These are phyloP conservation scores for Morus bassanus DNA, from an alignment of 2,797 vertebrate genomes.

Conservation along the genomic window DNA sequence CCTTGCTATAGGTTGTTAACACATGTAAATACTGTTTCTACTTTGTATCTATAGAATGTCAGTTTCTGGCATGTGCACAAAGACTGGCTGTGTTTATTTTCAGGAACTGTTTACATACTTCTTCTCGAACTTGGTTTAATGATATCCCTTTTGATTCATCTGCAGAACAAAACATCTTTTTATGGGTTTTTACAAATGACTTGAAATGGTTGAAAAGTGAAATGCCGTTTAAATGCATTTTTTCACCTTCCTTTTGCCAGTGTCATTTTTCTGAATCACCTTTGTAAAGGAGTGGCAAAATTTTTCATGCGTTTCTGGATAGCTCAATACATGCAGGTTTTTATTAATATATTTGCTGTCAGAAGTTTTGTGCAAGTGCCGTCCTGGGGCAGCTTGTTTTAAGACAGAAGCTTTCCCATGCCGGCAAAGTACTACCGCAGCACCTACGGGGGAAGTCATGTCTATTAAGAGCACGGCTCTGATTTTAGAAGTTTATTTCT, in stretches of 20 bases:
- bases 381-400: background rate
- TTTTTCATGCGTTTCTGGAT: slow-evolving; percentile 4
- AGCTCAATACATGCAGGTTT: background rate
- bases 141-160: slow-evolving; percentile 11
- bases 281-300: background rate
- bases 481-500: background rate
- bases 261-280: slow-evolving; percentile 6
- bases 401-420: background rate
- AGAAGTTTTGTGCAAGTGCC: background rate
- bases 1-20: background rate
- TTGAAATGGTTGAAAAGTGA: background rate
- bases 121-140: slow-evolving; percentile 6
- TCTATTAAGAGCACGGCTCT: background rate
- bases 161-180: slow-evolving; percentile 60
- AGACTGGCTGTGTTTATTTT: slow-evolving; percentile 43
- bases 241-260: slow-evolving; percentile 2
- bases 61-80: slow-evolving; percentile 1
- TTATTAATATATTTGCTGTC: slow-evolving; percentile 13
- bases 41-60: background rate
- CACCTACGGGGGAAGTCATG: background rate
- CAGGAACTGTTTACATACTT: slow-evolving; percentile 7
- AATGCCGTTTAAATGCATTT: background rate
- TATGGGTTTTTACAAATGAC: background rate
- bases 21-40: background rate
- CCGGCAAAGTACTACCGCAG: background rate